phyloP scores from a whole-genome alignment of 2,888 invertebrate species.

The Caenorhabditis wallacei region DNA sequence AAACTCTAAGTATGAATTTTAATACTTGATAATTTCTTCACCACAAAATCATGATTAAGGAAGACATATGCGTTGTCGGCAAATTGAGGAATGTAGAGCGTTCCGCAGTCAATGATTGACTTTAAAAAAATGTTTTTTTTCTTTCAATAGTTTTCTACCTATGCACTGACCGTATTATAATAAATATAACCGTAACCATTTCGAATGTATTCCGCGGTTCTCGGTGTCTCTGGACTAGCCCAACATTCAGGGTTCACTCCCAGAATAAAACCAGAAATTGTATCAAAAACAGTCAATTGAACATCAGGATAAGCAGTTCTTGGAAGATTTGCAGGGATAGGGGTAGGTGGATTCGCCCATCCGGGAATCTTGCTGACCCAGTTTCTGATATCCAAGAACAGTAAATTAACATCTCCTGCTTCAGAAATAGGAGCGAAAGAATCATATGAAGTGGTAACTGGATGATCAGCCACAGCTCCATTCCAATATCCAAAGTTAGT shows the following conservation, averaged over 20 bases:
- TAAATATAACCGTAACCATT: slow-evolving; percentile 61
- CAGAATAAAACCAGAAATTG: slow-evolving; percentile 56
- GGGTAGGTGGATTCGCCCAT: slow-evolving; percentile 65
- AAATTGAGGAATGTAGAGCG: slow-evolving; percentile 48
- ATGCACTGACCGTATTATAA: slow-evolving; percentile 60
- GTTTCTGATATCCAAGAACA: slow-evolving; percentile 68
- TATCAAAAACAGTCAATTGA: slow-evolving; percentile 44
- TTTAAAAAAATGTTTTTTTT: slow-evolving; percentile 2
- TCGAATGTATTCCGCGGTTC: slow-evolving; percentile 60
- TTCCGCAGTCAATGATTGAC: slow-evolving; percentile 58
- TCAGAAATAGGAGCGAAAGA: slow-evolving; percentile 79
- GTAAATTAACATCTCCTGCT: slow-evolving; percentile 73
- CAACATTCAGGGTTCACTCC: slow-evolving; percentile 56
- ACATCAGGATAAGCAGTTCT: slow-evolving; percentile 48
- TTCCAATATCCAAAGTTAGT: slow-evolving; percentile 79
- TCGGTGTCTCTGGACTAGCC: slow-evolving; percentile 51
- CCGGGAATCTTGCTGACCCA: slow-evolving; percentile 65
- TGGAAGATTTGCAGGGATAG: slow-evolving; percentile 85
- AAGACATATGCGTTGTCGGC: slow-evolving; percentile 61
- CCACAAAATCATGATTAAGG: slow-evolving; percentile 56
- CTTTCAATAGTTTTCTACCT: not conserved
- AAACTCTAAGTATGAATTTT: not conserved
- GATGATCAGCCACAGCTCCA: slow-evolving; percentile 60
- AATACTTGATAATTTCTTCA: not conserved
- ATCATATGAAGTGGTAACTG: slow-evolving; percentile 79